phyloP scores from a whole-genome alignment of 2,113 vertebrate species.

The Anoplopoma fimbria region DNA sequence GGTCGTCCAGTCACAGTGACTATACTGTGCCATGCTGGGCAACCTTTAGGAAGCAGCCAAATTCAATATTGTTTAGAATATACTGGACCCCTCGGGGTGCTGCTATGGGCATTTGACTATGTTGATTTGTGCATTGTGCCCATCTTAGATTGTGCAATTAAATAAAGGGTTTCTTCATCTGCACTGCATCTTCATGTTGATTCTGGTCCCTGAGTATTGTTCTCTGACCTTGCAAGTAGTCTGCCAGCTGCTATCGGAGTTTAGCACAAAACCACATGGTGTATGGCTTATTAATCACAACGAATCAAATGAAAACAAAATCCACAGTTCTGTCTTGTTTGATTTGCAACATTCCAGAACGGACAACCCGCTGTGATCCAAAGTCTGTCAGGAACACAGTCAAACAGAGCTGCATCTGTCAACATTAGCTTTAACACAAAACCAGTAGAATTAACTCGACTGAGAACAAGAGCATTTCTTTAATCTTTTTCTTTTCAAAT shows the following conservation, averaged over 20 bases:
- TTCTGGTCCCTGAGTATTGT: constrained; percentile 3
- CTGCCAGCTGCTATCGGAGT: constrained; percentile 42
- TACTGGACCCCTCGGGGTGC: background rate
- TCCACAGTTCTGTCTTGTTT: constrained; percentile 52
- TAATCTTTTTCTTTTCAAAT: no score
- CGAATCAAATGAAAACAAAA: constrained; percentile 53
- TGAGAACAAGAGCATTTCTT: background rate
- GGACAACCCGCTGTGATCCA: constrained; percentile 46
- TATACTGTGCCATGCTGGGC: background rate
- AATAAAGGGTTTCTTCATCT: background rate
- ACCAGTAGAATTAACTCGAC: background rate
- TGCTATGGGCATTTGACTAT: constrained; percentile 1
- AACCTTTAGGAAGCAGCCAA: background rate
- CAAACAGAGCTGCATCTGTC: constrained; percentile 60
- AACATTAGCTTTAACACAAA: constrained; percentile 40
- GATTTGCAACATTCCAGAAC: constrained; percentile 53
- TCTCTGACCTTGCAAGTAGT: constrained; percentile 48
- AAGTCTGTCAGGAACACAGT: constrained; percentile 47
- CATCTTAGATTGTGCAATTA: constrained; percentile 4
- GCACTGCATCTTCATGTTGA: constrained; percentile 11
- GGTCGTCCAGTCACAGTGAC: background rate
- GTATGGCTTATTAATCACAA: constrained; percentile 52
- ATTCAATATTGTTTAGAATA: background rate
- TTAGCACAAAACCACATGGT: constrained; percentile 10
- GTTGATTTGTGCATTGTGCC: constrained; percentile 7